These are phyloP conservation scores for Cirrhinus molitorella DNA, from an alignment of 2,797 vertebrate genomes.

Conservation along the genomic window DNA sequence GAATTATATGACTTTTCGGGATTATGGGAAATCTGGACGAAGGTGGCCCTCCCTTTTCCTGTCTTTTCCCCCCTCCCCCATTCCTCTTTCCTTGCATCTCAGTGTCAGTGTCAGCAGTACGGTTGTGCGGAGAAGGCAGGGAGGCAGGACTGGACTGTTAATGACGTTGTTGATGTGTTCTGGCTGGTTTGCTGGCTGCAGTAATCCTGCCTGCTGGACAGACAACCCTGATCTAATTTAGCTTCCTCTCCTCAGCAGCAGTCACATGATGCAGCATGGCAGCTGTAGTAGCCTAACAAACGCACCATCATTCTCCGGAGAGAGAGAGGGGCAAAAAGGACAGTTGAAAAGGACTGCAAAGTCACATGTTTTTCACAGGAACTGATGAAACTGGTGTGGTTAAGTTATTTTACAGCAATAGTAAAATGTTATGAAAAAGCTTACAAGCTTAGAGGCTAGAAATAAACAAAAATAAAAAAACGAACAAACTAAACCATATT, in stretches of 20 bases:
- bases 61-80: background rate
- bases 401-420: background rate
- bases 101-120: constrained; percentile 62
- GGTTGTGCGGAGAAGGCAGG: constrained; percentile 63
- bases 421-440: constrained; percentile 1
- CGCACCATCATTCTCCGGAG: constrained; percentile 33
- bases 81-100: constrained; percentile 32
- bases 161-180: constrained; percentile 52
- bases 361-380: constrained; percentile 1
- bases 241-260: constrained; percentile 54
- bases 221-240: constrained; percentile 72
- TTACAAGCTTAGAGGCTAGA: background rate
- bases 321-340: constrained; percentile 19
- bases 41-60: background rate
- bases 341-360: background rate
- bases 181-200: constrained; percentile 67
- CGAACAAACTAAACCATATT: background rate
- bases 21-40: constrained; percentile 26
- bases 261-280: constrained; percentile 69
- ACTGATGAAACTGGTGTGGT: background rate
- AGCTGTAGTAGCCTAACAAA: constrained; percentile 59
- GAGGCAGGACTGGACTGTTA: constrained; percentile 63
- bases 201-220: constrained; percentile 62
- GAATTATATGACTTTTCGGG: constrained; percentile 4
- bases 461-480: background rate